Percentiles rank a stretch among this genome's conserved stretches.
These are phyloP conservation scores for Aporophyla lueneburgensis DNA, from an alignment of 2,888 invertebrate genomes.

Conservation along the genomic window DNA sequence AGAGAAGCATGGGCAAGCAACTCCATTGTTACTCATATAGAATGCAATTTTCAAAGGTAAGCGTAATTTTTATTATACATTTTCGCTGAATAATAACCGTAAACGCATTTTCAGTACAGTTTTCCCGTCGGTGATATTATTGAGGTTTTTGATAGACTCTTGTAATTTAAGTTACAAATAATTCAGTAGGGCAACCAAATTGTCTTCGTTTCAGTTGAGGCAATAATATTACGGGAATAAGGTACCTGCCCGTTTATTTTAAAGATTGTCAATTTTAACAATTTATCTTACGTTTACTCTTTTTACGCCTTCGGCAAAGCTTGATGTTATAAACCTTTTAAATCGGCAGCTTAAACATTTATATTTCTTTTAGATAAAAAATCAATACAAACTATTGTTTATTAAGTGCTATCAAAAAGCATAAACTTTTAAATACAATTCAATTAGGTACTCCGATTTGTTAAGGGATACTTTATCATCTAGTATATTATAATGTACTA, in stretches of 20 bases:
- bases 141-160: constrained; percentile 14
- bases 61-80: constrained; percentile 11
- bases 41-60: constrained; percentile 2
- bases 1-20: background rate
- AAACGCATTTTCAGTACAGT: constrained; percentile 8
- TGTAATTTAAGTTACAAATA: background rate
- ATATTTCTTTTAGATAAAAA: background rate
- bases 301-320: no score
- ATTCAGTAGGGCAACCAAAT: background rate
- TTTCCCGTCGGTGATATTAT: constrained; percentile 14
- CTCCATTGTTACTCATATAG: background rate
- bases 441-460: no score
- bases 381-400: background rate
- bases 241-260: background rate
- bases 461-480: background rate
- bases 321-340: background rate
- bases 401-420: no score
- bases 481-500: background rate
- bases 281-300: background rate
- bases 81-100: constrained; percentile 13
- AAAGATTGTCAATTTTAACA: background rate
- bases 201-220: background rate
- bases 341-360: background rate
- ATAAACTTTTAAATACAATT: no score
- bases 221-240: background rate